Percentiles rank a stretch among this genome's conserved stretches.
Evolutionary conservation across 1,140 invertebrate genomes (phyloP).

Genomic region (Mercenaria mercenaria): DNA sequence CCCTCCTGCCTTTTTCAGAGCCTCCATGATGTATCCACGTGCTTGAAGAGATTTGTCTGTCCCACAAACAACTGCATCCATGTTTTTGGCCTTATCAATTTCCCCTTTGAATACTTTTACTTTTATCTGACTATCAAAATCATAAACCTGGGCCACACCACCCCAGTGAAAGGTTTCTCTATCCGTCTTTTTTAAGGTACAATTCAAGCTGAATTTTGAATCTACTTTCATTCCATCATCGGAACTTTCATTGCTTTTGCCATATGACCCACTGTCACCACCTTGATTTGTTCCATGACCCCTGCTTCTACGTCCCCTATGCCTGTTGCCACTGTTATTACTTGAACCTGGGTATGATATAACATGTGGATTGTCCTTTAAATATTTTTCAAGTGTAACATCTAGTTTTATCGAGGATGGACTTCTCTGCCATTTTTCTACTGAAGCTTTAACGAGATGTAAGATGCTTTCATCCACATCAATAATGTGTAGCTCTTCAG

Average conservation of each 20-base stretch:
- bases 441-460: neutral
- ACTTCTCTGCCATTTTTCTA: constrained; percentile 38
- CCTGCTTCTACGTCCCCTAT: neutral
- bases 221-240: neutral
- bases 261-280: no score
- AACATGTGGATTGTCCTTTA: neutral
- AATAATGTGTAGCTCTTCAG: constrained; percentile 68
- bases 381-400: neutral
- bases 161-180: constrained; percentile 34
- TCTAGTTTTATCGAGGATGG: neutral
- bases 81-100: neutral
- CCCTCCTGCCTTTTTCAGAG: constrained; percentile 32
- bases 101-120: constrained; percentile 44
- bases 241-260: no score
- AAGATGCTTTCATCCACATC: constrained; percentile 56
- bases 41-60: neutral
- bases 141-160: neutral
- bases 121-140: neutral
- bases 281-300: neutral
- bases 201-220: neutral
- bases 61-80: constrained; percentile 50
- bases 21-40: constrained; percentile 22
- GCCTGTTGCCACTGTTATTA: neutral
- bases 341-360: neutral
- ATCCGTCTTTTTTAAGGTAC: neutral